phyloP scores from a whole-genome alignment of 2,797 vertebrate species.

The Sandelia bainsii region DNA sequence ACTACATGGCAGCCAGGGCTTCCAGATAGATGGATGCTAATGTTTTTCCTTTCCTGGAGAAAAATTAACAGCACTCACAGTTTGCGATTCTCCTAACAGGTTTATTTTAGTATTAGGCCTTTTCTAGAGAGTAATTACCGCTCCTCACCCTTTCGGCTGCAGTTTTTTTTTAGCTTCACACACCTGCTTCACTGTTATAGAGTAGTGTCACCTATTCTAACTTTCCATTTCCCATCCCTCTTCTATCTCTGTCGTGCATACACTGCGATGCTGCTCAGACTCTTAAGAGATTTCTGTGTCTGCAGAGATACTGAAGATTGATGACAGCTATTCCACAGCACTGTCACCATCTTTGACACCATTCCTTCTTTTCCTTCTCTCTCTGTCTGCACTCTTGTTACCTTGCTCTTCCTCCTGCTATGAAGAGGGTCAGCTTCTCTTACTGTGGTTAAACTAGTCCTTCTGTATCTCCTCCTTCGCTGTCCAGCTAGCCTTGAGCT shows the following conservation, averaged over 20 bases:
- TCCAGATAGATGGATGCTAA: constrained; percentile 12
- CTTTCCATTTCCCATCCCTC: constrained; percentile 21
- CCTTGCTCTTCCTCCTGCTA: constrained; percentile 24
- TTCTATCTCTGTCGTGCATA: constrained; percentile 41
- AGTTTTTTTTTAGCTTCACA: constrained; percentile 5
- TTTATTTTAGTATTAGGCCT: constrained; percentile 26
- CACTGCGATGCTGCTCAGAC: constrained; percentile 34
- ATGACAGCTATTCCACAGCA: constrained; percentile 71
- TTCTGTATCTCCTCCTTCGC: constrained; percentile 60
- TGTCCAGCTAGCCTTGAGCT: constrained; percentile 64
- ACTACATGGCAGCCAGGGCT: not conserved
- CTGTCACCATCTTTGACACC: constrained; percentile 54
- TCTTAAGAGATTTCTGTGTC: constrained; percentile 56
- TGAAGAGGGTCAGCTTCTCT: constrained; percentile 67
- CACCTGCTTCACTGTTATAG: constrained; percentile 14
- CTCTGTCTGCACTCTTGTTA: constrained; percentile 12
- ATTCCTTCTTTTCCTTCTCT: constrained; percentile 35
- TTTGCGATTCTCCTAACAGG: constrained; percentile 18
- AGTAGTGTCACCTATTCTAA: constrained; percentile 30
- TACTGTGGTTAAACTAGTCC: constrained; percentile 70
- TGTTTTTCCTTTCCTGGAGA: constrained; percentile 3
- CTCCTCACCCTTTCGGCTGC: constrained; percentile 3
- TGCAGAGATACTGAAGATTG: constrained; percentile 74
- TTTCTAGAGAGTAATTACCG: constrained; percentile 23
- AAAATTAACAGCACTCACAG: constrained; percentile 7